Evolutionary conservation across 1,140 invertebrate genomes (phyloP), one percentile per base, ranked within the genome.

Genomic region (Steinernema khuongi): DNA sequence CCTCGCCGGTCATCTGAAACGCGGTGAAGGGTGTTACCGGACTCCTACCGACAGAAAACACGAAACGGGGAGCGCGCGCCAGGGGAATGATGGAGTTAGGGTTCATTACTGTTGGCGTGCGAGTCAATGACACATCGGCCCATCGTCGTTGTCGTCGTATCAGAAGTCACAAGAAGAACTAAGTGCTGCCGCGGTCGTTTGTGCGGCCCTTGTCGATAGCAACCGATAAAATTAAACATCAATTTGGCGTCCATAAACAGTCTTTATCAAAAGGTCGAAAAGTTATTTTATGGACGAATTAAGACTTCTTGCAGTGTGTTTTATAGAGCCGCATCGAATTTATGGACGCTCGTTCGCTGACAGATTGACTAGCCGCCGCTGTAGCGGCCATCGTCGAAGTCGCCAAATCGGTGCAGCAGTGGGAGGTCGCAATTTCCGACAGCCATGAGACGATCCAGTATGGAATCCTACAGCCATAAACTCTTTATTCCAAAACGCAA

Each of bases 231-330:
- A 60, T 60, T 60, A 60, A 60, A 60, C 14, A 60, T 60, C 50
- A 60, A 60, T 60, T 60, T 60, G 50, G 50, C 22, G 50, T 60
- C 22, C 50, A 60, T 60, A 60, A 60, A 60, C 50, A 60, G 50
- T 26, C 50, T 60, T 60, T 60, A 60, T 60, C 50, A 60, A 60
- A 60, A 60, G 50, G 14, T 7, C 50, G 7, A 60, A 60, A 60
- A 60, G 50, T 60, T 60, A 60, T 60, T 60, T 60, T 60, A 60
- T 60, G 19, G 50, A 60, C 50, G 26, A 60, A 60, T 60, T 60
- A 60, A 60, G 50, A 60, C 50, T 60, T 60, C 50, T 60, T 60
- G 11, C 50, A 17, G 50, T 60, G 50, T 60, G 50, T 60, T 60
- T 60, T 14, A 60, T 60, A 60, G 50, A 60, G 50, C 50, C 50